Evolutionary conservation across 2,113 vertebrate genomes (phyloP), one percentile per base, ranked within the genome.

Genomic region (Epinephelus cyanopodus): DNA sequence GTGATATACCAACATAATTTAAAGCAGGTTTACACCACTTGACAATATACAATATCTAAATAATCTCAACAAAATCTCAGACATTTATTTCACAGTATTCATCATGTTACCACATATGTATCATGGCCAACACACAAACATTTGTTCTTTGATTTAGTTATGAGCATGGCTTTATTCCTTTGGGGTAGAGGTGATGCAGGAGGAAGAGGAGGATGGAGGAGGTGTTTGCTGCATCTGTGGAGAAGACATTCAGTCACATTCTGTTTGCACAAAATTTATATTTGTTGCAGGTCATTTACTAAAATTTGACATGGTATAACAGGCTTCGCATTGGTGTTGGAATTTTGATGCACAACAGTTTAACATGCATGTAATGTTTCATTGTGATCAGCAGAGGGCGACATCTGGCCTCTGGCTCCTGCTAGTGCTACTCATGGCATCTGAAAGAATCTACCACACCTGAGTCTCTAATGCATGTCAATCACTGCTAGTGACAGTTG

Each of bases 131-230:
- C 14, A 52, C 10, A 37, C 14, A 57, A 8, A 0, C 18, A 10
- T 50, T 25, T 25, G 0, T 61, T 80, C 27, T 72, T 75, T 2
- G 25, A 19, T 78, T 64, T 19, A 65, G 39, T 10, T 21, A 15
- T 14, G 5, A 27, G 17, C 1, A 6, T 17, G n/a, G 15, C 18
- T 72, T 84, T 21, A 47, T 65, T 81, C 14, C 5, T 11, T 42
- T 17, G 7, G 42, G 21, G 66, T 27, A n/a, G 69, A 18, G 57
- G 2, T 54, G 58, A 54, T 57, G 76, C 3, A 65, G 48, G 63
- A 72, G 27, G 75, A 83, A 37, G 78, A 74, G 3, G 65, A 71
- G 7, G 64, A 68, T 66, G 77, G 56, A 37, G 62, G 18, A 47
- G 5, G 17, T 45, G 19, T 78, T 39, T 25, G n/a, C 19, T 74